A percentile compares a stretch with the other conserved stretches of the same genome.
Conservation (phyloP, 2,113 vertebrate species). For the Apaloderma vittatum region DNA sequence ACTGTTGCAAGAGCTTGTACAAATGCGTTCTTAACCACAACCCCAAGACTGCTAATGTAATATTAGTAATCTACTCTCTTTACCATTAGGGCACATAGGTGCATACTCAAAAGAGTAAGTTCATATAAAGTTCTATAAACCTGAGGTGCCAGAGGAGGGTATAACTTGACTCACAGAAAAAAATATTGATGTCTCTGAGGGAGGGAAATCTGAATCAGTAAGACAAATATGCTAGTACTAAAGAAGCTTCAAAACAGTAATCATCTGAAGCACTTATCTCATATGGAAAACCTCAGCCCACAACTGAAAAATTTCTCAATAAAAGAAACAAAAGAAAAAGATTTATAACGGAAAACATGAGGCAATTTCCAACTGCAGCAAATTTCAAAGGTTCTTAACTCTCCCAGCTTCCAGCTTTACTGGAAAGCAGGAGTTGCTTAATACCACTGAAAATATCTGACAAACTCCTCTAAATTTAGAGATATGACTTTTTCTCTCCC, state of each 20-base stretch:
- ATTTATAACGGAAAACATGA: conserved; percentile 56
- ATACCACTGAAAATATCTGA: conserved; percentile 27
- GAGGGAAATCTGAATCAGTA: not conserved
- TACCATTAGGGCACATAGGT: not conserved
- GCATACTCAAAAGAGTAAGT: not conserved
- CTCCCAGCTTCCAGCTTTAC: conserved; percentile 34
- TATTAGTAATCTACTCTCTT: not conserved
- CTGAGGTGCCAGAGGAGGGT: not conserved
- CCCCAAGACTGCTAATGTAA: not conserved
- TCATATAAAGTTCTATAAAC: not conserved
- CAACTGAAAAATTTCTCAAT: not conserved
- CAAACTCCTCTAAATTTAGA: conserved; percentile 26
- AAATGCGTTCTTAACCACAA: not conserved
- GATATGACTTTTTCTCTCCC: not conserved
- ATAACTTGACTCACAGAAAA: not conserved
- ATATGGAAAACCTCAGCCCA: not conserved
- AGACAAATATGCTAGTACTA: not conserved
- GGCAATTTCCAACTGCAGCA: conserved; percentile 11
- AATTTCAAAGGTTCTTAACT: conserved; percentile 21
- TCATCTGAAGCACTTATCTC: not conserved
- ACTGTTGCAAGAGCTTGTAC: not conserved
- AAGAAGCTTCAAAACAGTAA: not conserved
- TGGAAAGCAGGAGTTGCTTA: conserved; percentile 60
- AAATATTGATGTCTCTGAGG: not conserved
- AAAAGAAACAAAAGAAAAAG: conserved; percentile 41